Evolutionary conservation across 2,888 invertebrate genomes (phyloP).

Genomic region (Pilophorus perplexus): DNA sequence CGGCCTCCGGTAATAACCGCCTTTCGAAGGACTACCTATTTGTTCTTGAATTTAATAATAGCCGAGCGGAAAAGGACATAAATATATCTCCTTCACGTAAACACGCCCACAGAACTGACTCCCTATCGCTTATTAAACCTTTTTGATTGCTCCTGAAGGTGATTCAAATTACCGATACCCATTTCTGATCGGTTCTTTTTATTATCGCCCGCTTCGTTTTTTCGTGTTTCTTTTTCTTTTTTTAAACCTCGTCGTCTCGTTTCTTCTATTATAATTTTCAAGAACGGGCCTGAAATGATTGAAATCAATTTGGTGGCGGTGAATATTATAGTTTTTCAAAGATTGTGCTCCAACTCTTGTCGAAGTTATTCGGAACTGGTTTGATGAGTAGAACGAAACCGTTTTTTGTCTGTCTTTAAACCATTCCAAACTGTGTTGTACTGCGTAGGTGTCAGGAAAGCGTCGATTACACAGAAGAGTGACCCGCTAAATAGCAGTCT

Average conservation of each 20-base stretch:
- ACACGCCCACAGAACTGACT: conserved; percentile 33
- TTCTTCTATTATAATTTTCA: conserved; percentile 19
- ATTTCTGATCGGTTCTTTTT: conserved; percentile 32
- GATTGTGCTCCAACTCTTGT: too few relatives aligned
- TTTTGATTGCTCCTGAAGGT: conserved; percentile 39
- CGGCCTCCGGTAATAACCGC: conserved; percentile 27
- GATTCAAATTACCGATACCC: conserved; percentile 38
- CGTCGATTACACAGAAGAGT: conserved; percentile 17
- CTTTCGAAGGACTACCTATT: conserved; percentile 38
- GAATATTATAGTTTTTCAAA: too few relatives aligned
- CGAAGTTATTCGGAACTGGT: too few relatives aligned
- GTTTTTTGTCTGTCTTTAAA: too few relatives aligned
- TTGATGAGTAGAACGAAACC: too few relatives aligned
- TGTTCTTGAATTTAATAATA: conserved; percentile 41
- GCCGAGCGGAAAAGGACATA: conserved; percentile 40
- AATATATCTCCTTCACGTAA: conserved; percentile 40
- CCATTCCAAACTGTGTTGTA: too few relatives aligned
- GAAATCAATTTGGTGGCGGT: too few relatives aligned
- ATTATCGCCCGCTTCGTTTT: conserved; percentile 31
- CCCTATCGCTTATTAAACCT: conserved; percentile 36
- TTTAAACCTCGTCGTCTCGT: conserved; percentile 1
- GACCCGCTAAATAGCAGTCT: too few relatives aligned
- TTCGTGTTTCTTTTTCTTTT: too few relatives aligned
- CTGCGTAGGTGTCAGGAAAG: conserved; percentile 15
- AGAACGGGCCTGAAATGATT: not conserved